phyloP scores from a whole-genome alignment of 2,888 invertebrate species.

The Agonopterix arenella region DNA sequence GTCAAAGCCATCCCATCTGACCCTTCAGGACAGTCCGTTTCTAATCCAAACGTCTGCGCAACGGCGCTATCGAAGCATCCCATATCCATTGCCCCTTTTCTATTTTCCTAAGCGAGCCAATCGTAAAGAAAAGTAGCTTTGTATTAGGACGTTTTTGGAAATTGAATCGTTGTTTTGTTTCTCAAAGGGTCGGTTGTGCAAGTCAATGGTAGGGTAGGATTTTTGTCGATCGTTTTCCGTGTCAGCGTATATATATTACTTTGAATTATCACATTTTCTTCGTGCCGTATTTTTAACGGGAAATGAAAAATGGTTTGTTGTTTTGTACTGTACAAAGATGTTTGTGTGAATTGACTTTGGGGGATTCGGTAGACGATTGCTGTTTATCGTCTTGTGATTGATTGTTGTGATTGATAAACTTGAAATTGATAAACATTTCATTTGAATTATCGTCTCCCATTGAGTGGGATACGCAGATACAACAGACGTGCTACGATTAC shows the following conservation, averaged over 20 bases:
- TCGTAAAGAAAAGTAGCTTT: slow-evolving; percentile 39
- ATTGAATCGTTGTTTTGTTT: slow-evolving; percentile 24
- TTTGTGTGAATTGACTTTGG: slow-evolving; percentile 11
- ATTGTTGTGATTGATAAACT: too few relatives aligned
- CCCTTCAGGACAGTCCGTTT: slow-evolving; percentile 17
- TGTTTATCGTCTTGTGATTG: too few relatives aligned
- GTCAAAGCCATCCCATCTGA: slow-evolving; percentile 18
- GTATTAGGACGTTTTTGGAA: slow-evolving; percentile 25
- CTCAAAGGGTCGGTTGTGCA: slow-evolving; percentile 6
- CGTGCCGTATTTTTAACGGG: slow-evolving; percentile 12
- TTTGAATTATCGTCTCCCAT: too few relatives aligned
- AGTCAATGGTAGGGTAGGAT: slow-evolving; percentile 17
- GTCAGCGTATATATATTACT: slow-evolving; percentile 25
- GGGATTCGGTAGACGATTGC: neutral
- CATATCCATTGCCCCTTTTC: slow-evolving; percentile 37
- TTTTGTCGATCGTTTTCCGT: slow-evolving; percentile 21
- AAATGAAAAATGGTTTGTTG: slow-evolving; percentile 20
- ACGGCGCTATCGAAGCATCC: slow-evolving; percentile 24
- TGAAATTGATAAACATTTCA: too few relatives aligned
- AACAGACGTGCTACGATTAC: too few relatives aligned
- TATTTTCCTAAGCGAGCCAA: slow-evolving; percentile 27
- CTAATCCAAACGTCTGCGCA: slow-evolving; percentile 11
- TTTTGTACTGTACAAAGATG: slow-evolving; percentile 22
- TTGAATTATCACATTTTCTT: slow-evolving; percentile 24
- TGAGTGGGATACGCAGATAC: too few relatives aligned